Evolutionary conservation across 2,113 vertebrate species (phyloP), one percentile per base, ranked within the genome.

Genomic region (Lanius collurio): DNA sequence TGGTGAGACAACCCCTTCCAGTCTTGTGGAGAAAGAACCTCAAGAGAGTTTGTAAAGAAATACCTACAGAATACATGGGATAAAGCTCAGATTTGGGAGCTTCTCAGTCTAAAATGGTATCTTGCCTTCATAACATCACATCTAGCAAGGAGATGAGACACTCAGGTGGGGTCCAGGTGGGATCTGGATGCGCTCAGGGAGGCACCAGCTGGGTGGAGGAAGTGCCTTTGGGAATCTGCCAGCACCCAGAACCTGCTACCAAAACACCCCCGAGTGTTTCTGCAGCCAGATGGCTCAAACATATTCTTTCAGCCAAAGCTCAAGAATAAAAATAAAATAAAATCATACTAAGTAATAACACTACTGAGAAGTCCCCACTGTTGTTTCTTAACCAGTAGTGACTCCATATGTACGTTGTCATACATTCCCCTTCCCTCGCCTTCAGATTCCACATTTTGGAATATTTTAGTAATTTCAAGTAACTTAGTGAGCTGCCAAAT

Each of bases 221-320:
- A 73, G 39, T 9, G 30, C 26, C 47, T 64, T 37, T 41, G 16
- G 70, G 47, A 75, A 24, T 13, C 46, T 74, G 89, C 87, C 81
- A 89, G 11, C 64, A 17, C 69, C 9, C 68, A 75, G 60, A 79
- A 76, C 3, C 17, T 27, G 4, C 42, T 33, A 7, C 57, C 2
- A 2, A 59, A 53, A 37, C 80, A 27, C 2, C 3, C 8, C 47
- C 64, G 15, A 37, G 33, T 5, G 30, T 8, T 83, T 71, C 42
- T 81, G 56, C 69, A 81, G 74, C 28, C 94, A 93, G 91, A 92
- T 82, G 74, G 95, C 63, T 84, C 49, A 57, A 70, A 15, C 69
- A 31, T 35, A n/a, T 46, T 80, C 90, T 81, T 62, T 47, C 88
- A 84, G 69, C 47, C 82, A 87, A 81, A 87, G 42, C 74, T 81